Base-by-base conservation (phyloP, 64 coral and sea anemone species). In the Stichodactyla mertensii region DNA sequence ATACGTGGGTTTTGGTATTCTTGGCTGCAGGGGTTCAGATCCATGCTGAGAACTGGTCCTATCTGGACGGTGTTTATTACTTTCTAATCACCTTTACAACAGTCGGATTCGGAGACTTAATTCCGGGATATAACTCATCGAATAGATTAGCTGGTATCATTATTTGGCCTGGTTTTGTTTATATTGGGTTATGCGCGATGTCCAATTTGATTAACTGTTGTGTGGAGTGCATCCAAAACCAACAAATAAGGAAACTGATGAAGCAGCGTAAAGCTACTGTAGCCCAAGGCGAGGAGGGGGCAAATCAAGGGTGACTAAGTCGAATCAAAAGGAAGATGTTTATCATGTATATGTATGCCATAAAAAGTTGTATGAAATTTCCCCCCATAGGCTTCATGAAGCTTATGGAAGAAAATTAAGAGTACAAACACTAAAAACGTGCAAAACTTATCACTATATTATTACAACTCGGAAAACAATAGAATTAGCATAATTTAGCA, bases 101-200 rank as follows among this genome's bases (percentile, higher is more conserved):
- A 5, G 84, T 91, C 52, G 89, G 89, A 23, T 91, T 91, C 54
- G 89, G 89, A 36, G 89, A 91, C 54, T 12, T 86, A 0, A 20
- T 80, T 16, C 89, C 89, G 26, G 82, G 82, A 60, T 57, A 13
- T 18, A 15, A 61, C 18, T 13, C 62, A 66, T 7, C 9, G 22
- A 13, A 64, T 10, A 66, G 19, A 66, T 66, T 66, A 66, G 62
- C 62, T 66, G 62, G 18, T 66, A 66, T 66, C 5, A 66, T 66
- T n/a, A 9, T 66, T 22, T 66, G 62, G 62, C 9, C 62, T 66
- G 23, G 19, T 66, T 66, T n/a, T 9, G 22, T 8, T 66, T 66
- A n/a, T 5, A 18, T 66, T 66, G 62, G 62, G 19, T n/a, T 66
- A 9, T 66, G 62, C 9, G 18, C 62, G 16, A 66, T 66, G 20